Percentiles rank a stretch among this genome's conserved stretches.
phyloP scores from a whole-genome alignment of 2,113 vertebrate genomes.

The Apeltes quadracus region DNA sequence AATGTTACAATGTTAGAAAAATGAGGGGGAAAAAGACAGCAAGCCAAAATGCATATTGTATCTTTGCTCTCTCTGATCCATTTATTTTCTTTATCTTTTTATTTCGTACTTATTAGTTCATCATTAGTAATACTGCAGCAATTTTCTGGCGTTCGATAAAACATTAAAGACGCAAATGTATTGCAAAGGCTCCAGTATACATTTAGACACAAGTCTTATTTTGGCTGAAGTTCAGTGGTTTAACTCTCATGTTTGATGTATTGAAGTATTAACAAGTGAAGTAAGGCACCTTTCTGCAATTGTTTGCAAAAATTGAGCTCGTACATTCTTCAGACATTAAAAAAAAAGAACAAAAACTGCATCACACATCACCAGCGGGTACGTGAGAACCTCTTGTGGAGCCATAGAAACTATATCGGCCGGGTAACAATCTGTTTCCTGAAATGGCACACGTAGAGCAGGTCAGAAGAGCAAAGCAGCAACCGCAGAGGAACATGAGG shows the following conservation, averaged over 20 bases:
- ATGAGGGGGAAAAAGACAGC: not conserved
- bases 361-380: constrained; percentile 49
- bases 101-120: not conserved
- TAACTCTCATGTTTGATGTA: not conserved
- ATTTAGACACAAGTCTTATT: not conserved
- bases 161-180: not conserved
- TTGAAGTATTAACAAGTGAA: not conserved
- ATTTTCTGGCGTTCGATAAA: not conserved
- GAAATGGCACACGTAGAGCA: constrained; percentile 19
- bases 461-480: constrained; percentile 23
- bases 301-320: not conserved
- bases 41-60: not conserved
- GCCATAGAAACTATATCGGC: constrained; percentile 44
- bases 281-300: not conserved
- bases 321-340: not conserved
- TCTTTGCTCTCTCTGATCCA: not conserved
- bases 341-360: not conserved
- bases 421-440: constrained; percentile 30
- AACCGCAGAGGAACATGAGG: constrained; percentile 1
- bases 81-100: not conserved
- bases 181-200: not conserved
- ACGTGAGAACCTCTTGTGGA: not conserved
- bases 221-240: not conserved
- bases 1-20: not conserved
- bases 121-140: not conserved